Percentiles rank a stretch among this genome's conserved stretches.
phyloP scores from a whole-genome alignment of 2,113 vertebrate species.

The Phalacrocorax aristotelis region DNA sequence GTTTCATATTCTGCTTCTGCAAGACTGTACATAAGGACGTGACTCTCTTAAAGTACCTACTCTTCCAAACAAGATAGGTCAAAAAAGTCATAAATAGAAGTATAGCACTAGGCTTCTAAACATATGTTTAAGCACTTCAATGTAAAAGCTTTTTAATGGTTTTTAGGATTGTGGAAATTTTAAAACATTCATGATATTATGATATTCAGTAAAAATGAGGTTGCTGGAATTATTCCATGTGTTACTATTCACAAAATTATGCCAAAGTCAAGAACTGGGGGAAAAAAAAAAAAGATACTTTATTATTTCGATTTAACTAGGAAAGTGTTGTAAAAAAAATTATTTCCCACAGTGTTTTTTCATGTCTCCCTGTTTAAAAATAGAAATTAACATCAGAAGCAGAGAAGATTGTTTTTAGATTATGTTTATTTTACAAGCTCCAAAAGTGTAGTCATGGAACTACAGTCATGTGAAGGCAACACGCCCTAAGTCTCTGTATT shows the following conservation, averaged over 20 bases:
- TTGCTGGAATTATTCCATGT: neutral
- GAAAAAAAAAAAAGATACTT: neutral
- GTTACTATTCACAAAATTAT: neutral
- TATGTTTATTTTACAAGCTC: neutral
- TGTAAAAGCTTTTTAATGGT: neutral
- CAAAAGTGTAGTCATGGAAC: neutral
- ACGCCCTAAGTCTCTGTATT: neutral
- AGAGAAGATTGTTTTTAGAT: neutral
- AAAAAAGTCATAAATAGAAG: neutral
- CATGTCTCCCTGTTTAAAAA: neutral
- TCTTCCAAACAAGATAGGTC: neutral
- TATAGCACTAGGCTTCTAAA: neutral
- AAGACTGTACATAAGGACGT: neutral
- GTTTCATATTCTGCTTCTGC: neutral
- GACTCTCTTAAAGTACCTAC: neutral
- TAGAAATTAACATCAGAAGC: neutral
- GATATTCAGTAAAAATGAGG: neutral
- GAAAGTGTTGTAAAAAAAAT: neutral
- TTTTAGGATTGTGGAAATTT: neutral
- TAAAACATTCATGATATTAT: neutral
- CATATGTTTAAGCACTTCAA: neutral
- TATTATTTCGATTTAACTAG: neutral
- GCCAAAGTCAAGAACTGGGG: neutral
- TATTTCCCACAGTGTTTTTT: neutral
- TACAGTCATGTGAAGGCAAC: neutral